Evolutionary conservation across 1,140 invertebrate genomes (phyloP), one percentile per base, ranked within the genome.

Genomic region (Bombyx mandarina): DNA sequence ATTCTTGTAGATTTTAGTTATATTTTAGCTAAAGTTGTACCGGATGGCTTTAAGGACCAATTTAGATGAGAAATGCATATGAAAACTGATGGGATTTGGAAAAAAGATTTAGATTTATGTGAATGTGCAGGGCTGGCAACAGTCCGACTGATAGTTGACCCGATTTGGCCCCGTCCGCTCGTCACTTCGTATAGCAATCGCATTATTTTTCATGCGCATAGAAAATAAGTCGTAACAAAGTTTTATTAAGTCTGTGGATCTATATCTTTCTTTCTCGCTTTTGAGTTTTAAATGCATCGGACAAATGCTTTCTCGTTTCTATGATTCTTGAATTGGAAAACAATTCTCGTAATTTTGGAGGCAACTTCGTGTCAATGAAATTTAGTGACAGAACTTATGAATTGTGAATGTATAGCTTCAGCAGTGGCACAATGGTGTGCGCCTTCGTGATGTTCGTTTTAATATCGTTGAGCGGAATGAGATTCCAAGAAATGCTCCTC

Each of bases 401-500:
- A 58, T 56, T 48, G 55, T 56, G 58, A 65, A 65, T 65, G 65
- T 63, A 58, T 9, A 46, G 44, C 50, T 46, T 53, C 56, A 52
- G n/a, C 42, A 43, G 52, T 45, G 54, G 44, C 56, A 71, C 61
- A 60, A 75, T 77, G 75, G 67, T 65, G 62, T 58, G 48, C 60
- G 66, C 26, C 26, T 35, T 35, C 26, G 26, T 35, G 26, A 65
- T 74, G 78, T 76, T 72, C 65, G 73, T 75, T 79, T 78, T 62
- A 66, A 63, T 68, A 65, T 69, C 52, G 57, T 67, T 57, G 63
- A 50, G 63, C 63, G 57, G 56, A 62, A 61, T 63, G 65, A 73
- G 66, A 80, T 82, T 79, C 75, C 78, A 82, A 82, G 80, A 77
- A 76, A 75, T 79, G 71, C 62, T 61, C 61, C 60, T 66, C 63